Base-by-base conservation (phyloP, 2,797 vertebrate genomes). In the Toxotes lorentzi region DNA sequence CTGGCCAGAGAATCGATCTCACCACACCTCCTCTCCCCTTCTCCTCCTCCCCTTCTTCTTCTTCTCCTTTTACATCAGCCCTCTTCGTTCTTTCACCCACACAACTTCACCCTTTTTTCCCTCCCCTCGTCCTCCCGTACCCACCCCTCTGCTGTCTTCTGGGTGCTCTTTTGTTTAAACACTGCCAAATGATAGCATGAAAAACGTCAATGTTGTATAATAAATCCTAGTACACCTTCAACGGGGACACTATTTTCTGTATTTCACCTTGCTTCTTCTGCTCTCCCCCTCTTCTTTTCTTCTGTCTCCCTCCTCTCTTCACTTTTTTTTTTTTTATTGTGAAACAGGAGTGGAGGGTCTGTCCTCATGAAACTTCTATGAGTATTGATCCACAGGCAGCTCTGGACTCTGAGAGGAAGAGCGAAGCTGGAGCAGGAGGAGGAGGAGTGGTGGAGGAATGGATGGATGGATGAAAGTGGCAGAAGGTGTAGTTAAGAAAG, bases 1-100 rank as follows among this genome's bases (percentile, higher is more conserved):
- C 96, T 95, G 95, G 95, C 95, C 95, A 94, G 94, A 76, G 93
- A 96, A 98, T 98, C 95, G 95, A 98, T 98, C 95, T 88, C 94
- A 86, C 73, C 88, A 88, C 91, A 90, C 89, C 89, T 88, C 83
- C 82, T 85, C 79, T 67, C 61, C 79, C 66, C 53, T 63, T 82
- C 69, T 79, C 69, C 61, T 62, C 64, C 41, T 72, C 47, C 38
- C 64, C 45, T 56, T 60, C 74, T 63, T 56, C 51, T 53, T 53
- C 74, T 79, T 70, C 78, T 81, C 66, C 79, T 73, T 80, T 71
- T 77, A 83, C 87, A 80, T 84, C 84, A 79, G 62, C 69, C 47
- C 69, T 63, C 62, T 75, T 71, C 74, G 62, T 79, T 76, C 67
- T 84, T 77, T 90, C 67, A 79, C 66, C 68, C 70, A 69, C 73